A percentile compares a stretch with the other conserved stretches of the same genome.
Evolutionary conservation across 2,888 invertebrate species (phyloP).

Genomic region (Ormyrus rosae): DNA sequence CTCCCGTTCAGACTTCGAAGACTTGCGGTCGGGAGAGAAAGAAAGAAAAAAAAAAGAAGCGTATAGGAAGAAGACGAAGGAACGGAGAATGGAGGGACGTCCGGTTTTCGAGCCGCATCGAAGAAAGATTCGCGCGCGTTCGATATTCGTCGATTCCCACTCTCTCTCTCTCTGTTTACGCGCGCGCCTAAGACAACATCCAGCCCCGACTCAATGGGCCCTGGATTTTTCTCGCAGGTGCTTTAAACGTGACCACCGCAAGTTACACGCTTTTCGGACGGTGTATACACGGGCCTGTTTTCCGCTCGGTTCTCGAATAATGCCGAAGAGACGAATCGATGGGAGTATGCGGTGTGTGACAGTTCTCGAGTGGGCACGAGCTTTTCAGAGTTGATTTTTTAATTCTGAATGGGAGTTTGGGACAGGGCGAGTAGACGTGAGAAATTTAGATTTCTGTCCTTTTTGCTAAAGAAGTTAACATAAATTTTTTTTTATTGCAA

Average conservation of each 20-base stretch:
- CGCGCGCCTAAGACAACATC: slow-evolving; percentile 52
- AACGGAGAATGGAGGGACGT: neutral
- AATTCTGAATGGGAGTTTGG: no score
- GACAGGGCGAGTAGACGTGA: no score
- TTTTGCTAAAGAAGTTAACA: no score
- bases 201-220: slow-evolving; percentile 13
- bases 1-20: neutral
- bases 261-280: slow-evolving; percentile 4
- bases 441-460: no score
- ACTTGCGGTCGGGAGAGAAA: neutral
- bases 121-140: slow-evolving; percentile 27
- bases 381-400: no score
- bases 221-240: slow-evolving; percentile 44
- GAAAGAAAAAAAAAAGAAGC: neutral
- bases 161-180: slow-evolving; percentile 37
- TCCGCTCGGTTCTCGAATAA: no score
- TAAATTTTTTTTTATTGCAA: no score
- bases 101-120: slow-evolving; percentile 30
- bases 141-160: slow-evolving; percentile 9
- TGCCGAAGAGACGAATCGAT: no score
- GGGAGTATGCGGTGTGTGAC: no score
- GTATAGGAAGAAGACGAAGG: neutral
- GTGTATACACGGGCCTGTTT: neutral
- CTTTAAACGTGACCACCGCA: slow-evolving; percentile 21
- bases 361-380: no score